phyloP scores from a whole-genome alignment of 2,113 vertebrate species.

The Casuarius casuarius region DNA sequence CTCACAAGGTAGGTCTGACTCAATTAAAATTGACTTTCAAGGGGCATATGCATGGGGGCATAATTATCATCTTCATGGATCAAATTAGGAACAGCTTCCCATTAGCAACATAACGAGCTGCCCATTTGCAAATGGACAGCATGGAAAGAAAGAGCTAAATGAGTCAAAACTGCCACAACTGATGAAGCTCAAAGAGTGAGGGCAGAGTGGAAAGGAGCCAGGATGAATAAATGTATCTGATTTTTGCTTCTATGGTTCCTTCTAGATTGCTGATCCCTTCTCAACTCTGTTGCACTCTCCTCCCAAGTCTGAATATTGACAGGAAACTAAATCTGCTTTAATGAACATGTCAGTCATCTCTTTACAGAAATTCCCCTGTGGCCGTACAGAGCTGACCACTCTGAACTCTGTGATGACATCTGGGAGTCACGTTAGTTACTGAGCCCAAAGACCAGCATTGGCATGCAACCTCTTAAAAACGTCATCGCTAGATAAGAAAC shows the following conservation, averaged over 20 bases:
- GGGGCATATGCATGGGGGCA: accelerated
- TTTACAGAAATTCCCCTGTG: accelerated
- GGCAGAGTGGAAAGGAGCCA: not conserved
- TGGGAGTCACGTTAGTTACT: accelerated
- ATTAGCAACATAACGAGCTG: not conserved
- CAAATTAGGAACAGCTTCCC: not conserved
- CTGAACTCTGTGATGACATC: not conserved
- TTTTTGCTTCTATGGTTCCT: not conserved
- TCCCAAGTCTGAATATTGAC: not conserved
- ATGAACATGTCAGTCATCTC: not conserved
- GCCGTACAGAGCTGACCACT: not conserved
- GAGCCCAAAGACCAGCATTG: not conserved
- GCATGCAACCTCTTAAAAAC: not conserved
- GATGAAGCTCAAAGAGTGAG: not conserved
- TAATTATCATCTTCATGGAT: not conserved
- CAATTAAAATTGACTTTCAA: not conserved
- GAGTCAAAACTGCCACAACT: accelerated
- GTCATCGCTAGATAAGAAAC: not conserved
- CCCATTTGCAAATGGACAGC: not conserved
- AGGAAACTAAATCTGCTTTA: not conserved
- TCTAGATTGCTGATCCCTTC: not conserved
- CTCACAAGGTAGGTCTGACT: not conserved
- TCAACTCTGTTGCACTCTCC: not conserved
- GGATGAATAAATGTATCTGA: not conserved
- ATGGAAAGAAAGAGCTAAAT: not conserved